These are phyloP conservation scores for Elephantulus edwardii DNA, from an alignment of 2,113 vertebrate species.

Conservation along the genomic window DNA sequence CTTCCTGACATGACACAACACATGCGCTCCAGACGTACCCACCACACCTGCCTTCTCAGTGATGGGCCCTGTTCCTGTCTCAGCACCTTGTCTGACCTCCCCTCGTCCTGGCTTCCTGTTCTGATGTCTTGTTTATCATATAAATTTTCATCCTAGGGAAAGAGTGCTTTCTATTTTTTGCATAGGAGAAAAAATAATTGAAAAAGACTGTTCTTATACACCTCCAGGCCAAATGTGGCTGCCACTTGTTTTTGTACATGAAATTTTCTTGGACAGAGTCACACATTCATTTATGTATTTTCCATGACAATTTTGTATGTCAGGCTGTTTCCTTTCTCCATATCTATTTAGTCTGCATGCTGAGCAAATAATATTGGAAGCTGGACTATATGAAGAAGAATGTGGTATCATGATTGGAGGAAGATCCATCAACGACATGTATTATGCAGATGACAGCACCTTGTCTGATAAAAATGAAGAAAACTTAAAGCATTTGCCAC, in stretches of 20 bases:
- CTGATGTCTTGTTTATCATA: background rate
- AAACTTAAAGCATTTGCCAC: no score
- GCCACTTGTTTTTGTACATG: background rate
- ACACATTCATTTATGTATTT: background rate
- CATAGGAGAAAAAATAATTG: background rate
- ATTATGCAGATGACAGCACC: no score
- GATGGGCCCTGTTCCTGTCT: no score
- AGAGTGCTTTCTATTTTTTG: background rate
- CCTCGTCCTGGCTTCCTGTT: background rate
- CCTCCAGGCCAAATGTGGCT: background rate
- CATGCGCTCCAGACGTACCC: background rate
- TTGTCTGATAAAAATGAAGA: no score
- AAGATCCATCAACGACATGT: no score
- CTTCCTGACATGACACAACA: background rate
- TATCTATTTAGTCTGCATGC: no score
- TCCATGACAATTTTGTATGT: no score
- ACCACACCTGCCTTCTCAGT: no score
- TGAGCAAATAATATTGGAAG: no score
- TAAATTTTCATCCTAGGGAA: background rate
- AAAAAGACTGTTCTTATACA: background rate
- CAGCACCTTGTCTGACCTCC: background rate
- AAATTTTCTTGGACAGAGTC: constrained; percentile 3
- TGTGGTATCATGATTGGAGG: no score
- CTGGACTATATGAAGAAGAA: no score
- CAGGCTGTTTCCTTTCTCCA: no score